A percentile compares a stretch with the other conserved stretches of the same genome.
Evolutionary conservation across 2,888 invertebrate species (phyloP).

Genomic region (Drosophila paranaensis): DNA sequence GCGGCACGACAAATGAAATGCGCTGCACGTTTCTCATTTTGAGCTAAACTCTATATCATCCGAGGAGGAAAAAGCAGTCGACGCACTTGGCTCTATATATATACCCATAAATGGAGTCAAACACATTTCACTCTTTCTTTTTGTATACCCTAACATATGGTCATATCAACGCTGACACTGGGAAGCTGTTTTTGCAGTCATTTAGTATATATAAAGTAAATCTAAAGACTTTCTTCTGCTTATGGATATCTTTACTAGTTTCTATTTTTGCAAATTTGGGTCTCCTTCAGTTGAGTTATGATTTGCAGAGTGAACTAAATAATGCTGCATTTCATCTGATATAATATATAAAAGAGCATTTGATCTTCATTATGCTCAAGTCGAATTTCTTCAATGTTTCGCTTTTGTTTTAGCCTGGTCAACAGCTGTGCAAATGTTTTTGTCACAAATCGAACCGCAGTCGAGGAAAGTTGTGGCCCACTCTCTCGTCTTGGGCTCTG

Average conservation of each 20-base stretch:
- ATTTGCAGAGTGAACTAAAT: too few relatives aligned
- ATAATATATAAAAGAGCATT: conserved; percentile 8
- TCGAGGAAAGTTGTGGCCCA: conserved; percentile 48
- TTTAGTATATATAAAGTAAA: background rate
- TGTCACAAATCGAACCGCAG: conserved; percentile 52
- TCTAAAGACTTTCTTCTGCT: too few relatives aligned
- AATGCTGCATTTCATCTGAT: background rate
- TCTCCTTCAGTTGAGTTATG: too few relatives aligned
- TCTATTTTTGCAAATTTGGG: background rate
- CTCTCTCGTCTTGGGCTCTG: conserved; percentile 13
- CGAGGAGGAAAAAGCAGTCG: conserved; percentile 33
- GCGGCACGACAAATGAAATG: conserved; percentile 53
- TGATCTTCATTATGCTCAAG: background rate
- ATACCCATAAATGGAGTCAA: conserved; percentile 26
- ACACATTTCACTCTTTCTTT: conserved; percentile 54
- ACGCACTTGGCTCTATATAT: conserved; percentile 29
- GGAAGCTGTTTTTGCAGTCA: background rate
- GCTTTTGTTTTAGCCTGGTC: conserved; percentile 31
- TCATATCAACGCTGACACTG: background rate
- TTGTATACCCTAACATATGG: conserved; percentile 1
- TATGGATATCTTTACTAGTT: background rate
- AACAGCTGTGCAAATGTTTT: conserved; percentile 67
- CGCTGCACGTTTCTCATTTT: conserved; percentile 75
- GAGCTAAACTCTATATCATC: conserved; percentile 44
- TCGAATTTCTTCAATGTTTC: conserved; percentile 2